Evolutionary conservation across 2,888 invertebrate species (phyloP).

Genomic region (Fragum sueziense): DNA sequence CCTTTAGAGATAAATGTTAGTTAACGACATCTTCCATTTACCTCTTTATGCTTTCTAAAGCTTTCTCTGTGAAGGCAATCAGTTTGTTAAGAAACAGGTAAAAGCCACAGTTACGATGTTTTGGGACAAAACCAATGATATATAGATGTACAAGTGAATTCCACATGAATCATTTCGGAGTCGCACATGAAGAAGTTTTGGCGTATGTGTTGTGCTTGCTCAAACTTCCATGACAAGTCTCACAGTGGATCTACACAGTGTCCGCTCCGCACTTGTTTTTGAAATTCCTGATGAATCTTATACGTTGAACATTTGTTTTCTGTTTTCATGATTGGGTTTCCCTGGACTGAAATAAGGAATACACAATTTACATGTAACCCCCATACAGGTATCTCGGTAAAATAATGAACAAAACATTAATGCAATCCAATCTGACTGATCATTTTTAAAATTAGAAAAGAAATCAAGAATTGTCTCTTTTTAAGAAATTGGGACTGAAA

Average conservation of each 20-base stretch:
- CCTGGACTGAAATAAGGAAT: constrained; percentile 50
- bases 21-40: too few species aligned
- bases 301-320: neutral
- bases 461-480: too few species aligned
- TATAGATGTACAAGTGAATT: neutral
- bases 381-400: too few species aligned
- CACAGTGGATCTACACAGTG: too few species aligned
- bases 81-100: too few species aligned
- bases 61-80: too few species aligned
- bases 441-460: too few species aligned
- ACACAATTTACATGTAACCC: neutral
- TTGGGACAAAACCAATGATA: neutral
- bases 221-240: neutral
- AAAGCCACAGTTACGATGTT: neutral
- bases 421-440: too few species aligned
- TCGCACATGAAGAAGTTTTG: neutral
- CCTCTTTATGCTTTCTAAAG: too few species aligned
- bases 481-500: too few species aligned
- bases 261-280: constrained; percentile 46
- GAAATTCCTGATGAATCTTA: constrained; percentile 29
- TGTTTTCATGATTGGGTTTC: constrained; percentile 55
- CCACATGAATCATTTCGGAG: neutral
- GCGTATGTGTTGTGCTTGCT: neutral
- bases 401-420: too few species aligned
- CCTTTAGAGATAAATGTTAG: too few species aligned